Evolutionary conservation across 2,797 vertebrate species (phyloP).

Genomic region (Bovichtus variegatus): DNA sequence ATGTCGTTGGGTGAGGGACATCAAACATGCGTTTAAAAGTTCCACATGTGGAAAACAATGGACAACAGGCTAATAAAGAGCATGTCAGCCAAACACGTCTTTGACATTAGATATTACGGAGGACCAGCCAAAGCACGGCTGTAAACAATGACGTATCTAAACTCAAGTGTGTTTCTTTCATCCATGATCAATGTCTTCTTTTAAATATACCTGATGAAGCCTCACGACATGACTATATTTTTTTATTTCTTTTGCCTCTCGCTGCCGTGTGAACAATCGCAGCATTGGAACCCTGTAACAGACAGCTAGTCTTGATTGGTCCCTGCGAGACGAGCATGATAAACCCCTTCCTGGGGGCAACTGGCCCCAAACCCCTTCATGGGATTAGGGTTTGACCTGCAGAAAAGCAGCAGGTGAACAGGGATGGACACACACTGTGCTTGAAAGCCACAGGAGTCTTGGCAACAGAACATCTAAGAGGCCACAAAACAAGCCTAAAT

Average conservation of each 20-base stretch:
- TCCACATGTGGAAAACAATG: constrained; percentile 31
- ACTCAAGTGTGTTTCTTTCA: constrained; percentile 17
- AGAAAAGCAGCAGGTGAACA: constrained; percentile 73
- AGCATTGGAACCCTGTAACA: constrained; percentile 40
- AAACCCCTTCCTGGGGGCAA: constrained; percentile 67
- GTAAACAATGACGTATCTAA: constrained; percentile 39
- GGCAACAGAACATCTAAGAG: constrained; percentile 75
- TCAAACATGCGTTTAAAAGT: not conserved
- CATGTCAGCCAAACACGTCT: constrained; percentile 33
- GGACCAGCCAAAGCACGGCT: constrained; percentile 9
- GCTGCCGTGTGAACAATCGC: constrained; percentile 31
- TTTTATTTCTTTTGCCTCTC: not conserved
- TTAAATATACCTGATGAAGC: constrained; percentile 44
- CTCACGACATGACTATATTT: constrained; percentile 22
- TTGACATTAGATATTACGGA: constrained; percentile 34
- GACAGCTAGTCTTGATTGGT: constrained; percentile 76
- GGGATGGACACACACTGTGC: constrained; percentile 76
- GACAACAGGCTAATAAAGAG: constrained; percentile 16
- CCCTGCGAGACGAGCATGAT: constrained; percentile 67
- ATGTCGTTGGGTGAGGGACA: not conserved
- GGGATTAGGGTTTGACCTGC: constrained; percentile 76
- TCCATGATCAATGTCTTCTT: constrained; percentile 38
- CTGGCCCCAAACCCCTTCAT: constrained; percentile 52
- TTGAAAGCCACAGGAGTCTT: constrained; percentile 70
- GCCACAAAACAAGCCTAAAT: constrained; percentile 57